Evolutionary conservation across 2,113 vertebrate genomes (phyloP).

Genomic region (Otocyon megalotis): DNA sequence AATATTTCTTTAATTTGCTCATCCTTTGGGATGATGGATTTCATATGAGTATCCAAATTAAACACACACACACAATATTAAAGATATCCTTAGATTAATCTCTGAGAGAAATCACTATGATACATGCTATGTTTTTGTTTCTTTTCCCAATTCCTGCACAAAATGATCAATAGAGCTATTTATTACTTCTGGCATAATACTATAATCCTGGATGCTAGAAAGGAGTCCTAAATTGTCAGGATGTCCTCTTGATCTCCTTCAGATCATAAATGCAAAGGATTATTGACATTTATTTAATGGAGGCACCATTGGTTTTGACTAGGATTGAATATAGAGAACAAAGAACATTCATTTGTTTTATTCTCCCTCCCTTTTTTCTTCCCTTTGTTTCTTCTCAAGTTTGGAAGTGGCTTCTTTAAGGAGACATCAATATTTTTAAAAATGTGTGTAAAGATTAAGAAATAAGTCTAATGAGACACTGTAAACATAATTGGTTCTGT

Average conservation of each 20-base stretch:
- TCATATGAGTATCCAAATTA: neutral
- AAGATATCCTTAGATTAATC: neutral
- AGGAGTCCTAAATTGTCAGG: neutral
- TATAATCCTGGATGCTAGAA: neutral
- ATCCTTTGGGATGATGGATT: neutral
- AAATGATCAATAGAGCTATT: neutral
- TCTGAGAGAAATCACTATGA: neutral
- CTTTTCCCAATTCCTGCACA: neutral
- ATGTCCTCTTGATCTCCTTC: neutral
- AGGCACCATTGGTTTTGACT: neutral
- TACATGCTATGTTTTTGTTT: neutral
- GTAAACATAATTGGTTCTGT: neutral
- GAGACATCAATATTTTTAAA: neutral
- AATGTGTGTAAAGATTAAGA: neutral
- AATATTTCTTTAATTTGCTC: neutral
- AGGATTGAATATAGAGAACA: neutral
- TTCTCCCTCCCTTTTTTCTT: neutral
- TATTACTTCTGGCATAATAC: neutral
- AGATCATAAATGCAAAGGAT: neutral
- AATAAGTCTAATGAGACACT: neutral
- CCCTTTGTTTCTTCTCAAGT: neutral
- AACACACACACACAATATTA: neutral
- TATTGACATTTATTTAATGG: neutral
- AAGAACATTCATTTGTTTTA: neutral
- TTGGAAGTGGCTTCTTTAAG: neutral